These are phyloP conservation scores for Galago senegalensis DNA, from an alignment of 2,797 vertebrate species.

Conservation along the genomic window DNA sequence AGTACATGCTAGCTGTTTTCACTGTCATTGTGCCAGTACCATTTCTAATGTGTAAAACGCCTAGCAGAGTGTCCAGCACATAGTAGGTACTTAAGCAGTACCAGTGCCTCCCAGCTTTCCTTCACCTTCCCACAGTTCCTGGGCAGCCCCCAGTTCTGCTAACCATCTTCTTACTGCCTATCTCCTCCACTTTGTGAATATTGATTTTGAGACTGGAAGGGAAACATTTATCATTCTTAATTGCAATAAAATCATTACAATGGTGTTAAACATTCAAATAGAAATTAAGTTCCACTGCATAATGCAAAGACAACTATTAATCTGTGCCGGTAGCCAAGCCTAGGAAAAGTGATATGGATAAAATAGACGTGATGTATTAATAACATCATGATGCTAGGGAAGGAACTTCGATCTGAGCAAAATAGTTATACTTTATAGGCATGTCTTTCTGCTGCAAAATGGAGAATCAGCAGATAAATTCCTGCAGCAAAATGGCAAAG, in stretches of 20 bases:
- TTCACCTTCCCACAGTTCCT: neutral
- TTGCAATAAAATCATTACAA: conserved; percentile 88
- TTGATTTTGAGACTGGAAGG: conserved; percentile 87
- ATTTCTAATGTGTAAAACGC: neutral
- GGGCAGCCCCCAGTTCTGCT: neutral
- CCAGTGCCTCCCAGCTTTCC: neutral
- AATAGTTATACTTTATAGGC: conserved; percentile 63
- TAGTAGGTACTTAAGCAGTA: neutral
- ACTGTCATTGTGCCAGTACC: neutral
- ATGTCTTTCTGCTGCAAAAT: conserved; percentile 65
- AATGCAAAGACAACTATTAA: conserved; percentile 87
- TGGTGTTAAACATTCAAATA: conserved; percentile 88
- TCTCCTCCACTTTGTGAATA: conserved; percentile 86
- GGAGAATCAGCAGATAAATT: conserved; percentile 71
- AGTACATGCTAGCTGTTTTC: neutral
- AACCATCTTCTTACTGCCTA: neutral
- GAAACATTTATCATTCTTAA: conserved; percentile 91
- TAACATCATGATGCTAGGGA: conserved; percentile 72
- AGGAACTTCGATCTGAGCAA: conserved; percentile 72
- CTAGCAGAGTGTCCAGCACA: neutral
- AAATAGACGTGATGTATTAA: conserved; percentile 81
- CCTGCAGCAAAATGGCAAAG: conserved; percentile 74
- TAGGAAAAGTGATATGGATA: conserved; percentile 76
- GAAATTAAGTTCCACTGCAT: conserved; percentile 87
- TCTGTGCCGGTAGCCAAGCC: conserved; percentile 78